Conservation (phyloP, 2,888 invertebrate genomes). For the Eupithecia pulchellata region DNA sequence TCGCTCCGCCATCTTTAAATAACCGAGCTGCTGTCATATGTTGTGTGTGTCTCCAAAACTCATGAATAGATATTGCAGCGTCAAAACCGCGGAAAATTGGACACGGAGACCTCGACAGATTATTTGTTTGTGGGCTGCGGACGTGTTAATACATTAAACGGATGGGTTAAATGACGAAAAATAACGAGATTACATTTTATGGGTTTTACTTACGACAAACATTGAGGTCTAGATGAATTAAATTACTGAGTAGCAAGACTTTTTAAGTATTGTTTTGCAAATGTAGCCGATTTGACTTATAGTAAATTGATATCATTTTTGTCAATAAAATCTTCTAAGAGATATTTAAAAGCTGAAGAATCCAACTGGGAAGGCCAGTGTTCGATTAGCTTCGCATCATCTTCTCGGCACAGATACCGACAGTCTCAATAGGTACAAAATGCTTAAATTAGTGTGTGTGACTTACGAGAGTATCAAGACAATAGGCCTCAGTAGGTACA, state of each 20-base stretch:
- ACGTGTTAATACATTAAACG: conserved; percentile 39
- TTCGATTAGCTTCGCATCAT: too few species aligned
- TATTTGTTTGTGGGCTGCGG: conserved; percentile 62
- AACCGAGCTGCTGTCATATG: conserved; percentile 12
- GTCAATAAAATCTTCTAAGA: too few species aligned
- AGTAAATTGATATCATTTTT: not conserved
- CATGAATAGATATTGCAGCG: conserved; percentile 80
- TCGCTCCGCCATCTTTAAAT: not conserved
- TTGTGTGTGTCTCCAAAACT: conserved; percentile 59
- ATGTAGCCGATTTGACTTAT: not conserved
- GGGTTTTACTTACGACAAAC: not conserved
- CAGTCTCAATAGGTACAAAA: too few species aligned
- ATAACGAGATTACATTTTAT: not conserved
- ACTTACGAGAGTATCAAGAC: too few species aligned
- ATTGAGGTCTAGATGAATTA: not conserved
- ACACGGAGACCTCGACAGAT: conserved; percentile 57
- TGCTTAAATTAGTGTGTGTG: too few species aligned
- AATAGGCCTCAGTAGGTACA: too few species aligned
- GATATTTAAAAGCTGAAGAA: too few species aligned
- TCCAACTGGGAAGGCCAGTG: too few species aligned
- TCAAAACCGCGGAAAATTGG: conserved; percentile 77
- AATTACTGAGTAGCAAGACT: not conserved
- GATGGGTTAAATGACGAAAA: not conserved
- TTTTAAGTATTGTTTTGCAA: not conserved
- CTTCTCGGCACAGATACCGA: too few species aligned